A percentile compares a stretch with the other conserved stretches of the same genome.
These are phyloP conservation scores for Leptura quadrifasciata DNA, from an alignment of 2,888 invertebrate genomes.

Conservation along the genomic window DNA sequence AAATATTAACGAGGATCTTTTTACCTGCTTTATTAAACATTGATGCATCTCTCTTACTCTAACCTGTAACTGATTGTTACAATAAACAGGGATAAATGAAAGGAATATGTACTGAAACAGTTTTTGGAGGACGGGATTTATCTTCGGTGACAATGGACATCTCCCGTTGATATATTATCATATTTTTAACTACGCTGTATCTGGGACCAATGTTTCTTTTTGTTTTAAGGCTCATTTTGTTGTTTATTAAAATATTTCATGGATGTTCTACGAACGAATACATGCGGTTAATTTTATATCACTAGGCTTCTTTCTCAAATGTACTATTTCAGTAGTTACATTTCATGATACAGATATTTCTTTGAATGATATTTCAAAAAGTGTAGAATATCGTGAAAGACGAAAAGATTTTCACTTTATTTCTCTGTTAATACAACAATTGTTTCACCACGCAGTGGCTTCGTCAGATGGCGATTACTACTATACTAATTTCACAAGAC, in stretches of 20 bases:
- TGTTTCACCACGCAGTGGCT: too few relatives aligned
- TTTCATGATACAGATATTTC: too few relatives aligned
- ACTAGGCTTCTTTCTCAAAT: too few relatives aligned
- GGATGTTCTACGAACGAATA: neutral
- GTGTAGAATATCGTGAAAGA: too few relatives aligned
- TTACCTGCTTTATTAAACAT: slow-evolving; percentile 55
- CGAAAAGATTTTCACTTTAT: too few relatives aligned
- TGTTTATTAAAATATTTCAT: neutral
- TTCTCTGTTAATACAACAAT: too few relatives aligned
- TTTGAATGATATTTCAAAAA: too few relatives aligned
- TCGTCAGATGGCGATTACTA: too few relatives aligned
- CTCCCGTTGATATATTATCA: slow-evolving; percentile 34
- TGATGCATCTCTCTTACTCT: slow-evolving; percentile 41
- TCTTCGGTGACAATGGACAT: slow-evolving; percentile 31
- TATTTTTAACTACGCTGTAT: slow-evolving; percentile 29
- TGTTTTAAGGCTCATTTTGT: neutral
- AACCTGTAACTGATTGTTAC: slow-evolving; percentile 44
- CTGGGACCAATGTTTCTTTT: slow-evolving; percentile 7
- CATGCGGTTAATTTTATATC: neutral
- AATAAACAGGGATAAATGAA: slow-evolving; percentile 17
- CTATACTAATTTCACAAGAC: too few relatives aligned
- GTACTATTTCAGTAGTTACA: too few relatives aligned
- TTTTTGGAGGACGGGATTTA: slow-evolving; percentile 32
- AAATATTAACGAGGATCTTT: slow-evolving; percentile 57
- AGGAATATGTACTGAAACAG: slow-evolving; percentile 27